phyloP scores from a whole-genome alignment of 2,797 vertebrate species.

The Takifugu ocellatus region DNA sequence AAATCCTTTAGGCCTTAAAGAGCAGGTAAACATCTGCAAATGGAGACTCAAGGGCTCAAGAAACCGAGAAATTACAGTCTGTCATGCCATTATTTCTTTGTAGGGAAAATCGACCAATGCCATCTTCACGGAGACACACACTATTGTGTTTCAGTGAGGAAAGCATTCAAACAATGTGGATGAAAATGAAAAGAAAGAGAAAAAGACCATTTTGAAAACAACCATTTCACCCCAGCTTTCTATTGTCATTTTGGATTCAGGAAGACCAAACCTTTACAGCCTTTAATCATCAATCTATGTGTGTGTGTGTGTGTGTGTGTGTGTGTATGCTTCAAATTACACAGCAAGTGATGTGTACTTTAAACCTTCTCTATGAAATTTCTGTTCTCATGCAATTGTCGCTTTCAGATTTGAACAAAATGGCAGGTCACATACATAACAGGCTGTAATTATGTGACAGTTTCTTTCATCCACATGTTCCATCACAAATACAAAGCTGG shows the following conservation, averaged over 20 bases:
- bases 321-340: slow-evolving; percentile 33
- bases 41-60: too few relatives aligned
- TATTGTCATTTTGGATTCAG: neutral
- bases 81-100: too few relatives aligned
- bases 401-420: slow-evolving; percentile 54
- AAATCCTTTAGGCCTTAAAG: too few relatives aligned
- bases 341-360: slow-evolving; percentile 48
- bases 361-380: slow-evolving; percentile 9
- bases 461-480: slow-evolving; percentile 58
- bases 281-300: slow-evolving; percentile 16
- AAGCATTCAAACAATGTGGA: too few relatives aligned
- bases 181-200: too few relatives aligned
- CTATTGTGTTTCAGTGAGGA: too few relatives aligned
- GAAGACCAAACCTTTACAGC: neutral
- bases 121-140: too few relatives aligned
- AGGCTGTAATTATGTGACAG: slow-evolving; percentile 64
- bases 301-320: neutral
- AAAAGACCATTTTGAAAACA: neutral
- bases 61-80: too few relatives aligned
- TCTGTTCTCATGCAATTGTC: slow-evolving; percentile 36
- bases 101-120: too few relatives aligned
- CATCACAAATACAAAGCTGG: slow-evolving; percentile 61
- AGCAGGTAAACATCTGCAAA: too few relatives aligned
- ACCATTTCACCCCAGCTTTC: neutral
- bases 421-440: slow-evolving; percentile 60